Base-by-base conservation (phyloP, 2,797 vertebrate genomes). In the Pteropus rufus region DNA sequence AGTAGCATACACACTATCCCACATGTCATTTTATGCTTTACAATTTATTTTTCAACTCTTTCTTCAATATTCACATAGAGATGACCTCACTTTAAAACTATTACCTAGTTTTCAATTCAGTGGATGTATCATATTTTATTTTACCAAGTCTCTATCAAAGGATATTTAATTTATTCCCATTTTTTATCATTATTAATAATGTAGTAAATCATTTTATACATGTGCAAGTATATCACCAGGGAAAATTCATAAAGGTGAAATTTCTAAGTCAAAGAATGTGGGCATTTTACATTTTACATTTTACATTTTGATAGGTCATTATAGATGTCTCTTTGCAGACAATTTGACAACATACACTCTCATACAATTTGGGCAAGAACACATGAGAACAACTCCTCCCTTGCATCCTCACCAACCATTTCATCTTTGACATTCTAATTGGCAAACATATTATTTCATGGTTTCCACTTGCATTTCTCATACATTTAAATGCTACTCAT, bases 111-210 rank as follows among this genome's bases (percentile, higher is more conserved):
- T 39, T 81, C 72, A 64, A 11, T 44, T 91, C 69, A 73, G 15
- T 69, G 5, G 29, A n/a, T 70, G 26, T 26, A 46, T 65, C 31
- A 26, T 72, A 67, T 80, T 89, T 91, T 52, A 65, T 89, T 92
- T 82, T 89, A 46, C 36, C 52, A 93, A 65, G 46, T 31, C 21
- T 58, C 58, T 85, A 41, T 34, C 67, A 54, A 91, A 65, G 26
- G 46, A 29, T 54, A 88, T 60, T 77, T 95, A 73, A 89, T 73
- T 76, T 91, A n/a, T 73, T 95, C 79, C 41, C 36, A 82, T 65
- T 60, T 70, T 79, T 67, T 83, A n/a, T 29, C 82, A 18, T 64
- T 86, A 54, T 7, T 60, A 95, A 85, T 21, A 80, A 39, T 70
- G 24, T 62, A 70, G 84, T 77, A 91, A 91, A 92, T 95, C 24